A percentile compares a stretch with the other conserved stretches of the same genome.
These are phyloP conservation scores for Sebastes itinus DNA, from an alignment of 2,797 vertebrate genomes.

Conservation along the genomic window DNA sequence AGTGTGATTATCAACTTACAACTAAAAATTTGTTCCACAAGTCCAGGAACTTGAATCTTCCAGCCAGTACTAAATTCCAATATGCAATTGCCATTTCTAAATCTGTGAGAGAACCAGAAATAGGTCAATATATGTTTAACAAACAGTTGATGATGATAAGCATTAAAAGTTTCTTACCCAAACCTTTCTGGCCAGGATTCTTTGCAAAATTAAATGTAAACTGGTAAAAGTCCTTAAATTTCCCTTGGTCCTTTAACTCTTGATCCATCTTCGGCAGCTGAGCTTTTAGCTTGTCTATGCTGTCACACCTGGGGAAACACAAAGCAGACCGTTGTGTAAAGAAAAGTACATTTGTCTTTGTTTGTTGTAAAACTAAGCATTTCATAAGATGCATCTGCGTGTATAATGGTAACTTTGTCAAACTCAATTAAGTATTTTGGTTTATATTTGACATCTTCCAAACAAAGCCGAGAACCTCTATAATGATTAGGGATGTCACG, in stretches of 20 bases:
- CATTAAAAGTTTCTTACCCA: slow-evolving; percentile 86
- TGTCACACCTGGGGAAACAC: slow-evolving; percentile 90
- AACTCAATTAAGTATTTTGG: background rate
- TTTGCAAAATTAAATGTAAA: slow-evolving; percentile 99
- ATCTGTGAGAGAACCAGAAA: slow-evolving; percentile 80
- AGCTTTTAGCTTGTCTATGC: slow-evolving; percentile 97
- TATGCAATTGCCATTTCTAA: slow-evolving; percentile 99
- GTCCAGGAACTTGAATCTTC: slow-evolving; percentile 99
- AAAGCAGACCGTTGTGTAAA: background rate
- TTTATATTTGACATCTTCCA: background rate
- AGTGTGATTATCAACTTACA: slow-evolving; percentile 84
- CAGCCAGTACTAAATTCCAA: slow-evolving; percentile 99
- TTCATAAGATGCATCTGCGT: background rate
- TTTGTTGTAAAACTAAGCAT: background rate
- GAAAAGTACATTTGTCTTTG: too few relatives aligned
- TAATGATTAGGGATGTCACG: background rate
- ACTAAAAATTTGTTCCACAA: slow-evolving; percentile 99
- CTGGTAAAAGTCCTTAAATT: slow-evolving; percentile 99
- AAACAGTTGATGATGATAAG: background rate
- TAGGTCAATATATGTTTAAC: background rate
- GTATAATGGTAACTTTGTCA: background rate
- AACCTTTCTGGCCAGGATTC: slow-evolving; percentile 98
- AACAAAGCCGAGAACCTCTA: background rate
- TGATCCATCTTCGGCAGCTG: slow-evolving; percentile 99
- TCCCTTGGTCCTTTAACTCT: slow-evolving; percentile 96